phyloP scores from a whole-genome alignment of 2,888 invertebrate genomes.

The Callyntrura sp. region DNA sequence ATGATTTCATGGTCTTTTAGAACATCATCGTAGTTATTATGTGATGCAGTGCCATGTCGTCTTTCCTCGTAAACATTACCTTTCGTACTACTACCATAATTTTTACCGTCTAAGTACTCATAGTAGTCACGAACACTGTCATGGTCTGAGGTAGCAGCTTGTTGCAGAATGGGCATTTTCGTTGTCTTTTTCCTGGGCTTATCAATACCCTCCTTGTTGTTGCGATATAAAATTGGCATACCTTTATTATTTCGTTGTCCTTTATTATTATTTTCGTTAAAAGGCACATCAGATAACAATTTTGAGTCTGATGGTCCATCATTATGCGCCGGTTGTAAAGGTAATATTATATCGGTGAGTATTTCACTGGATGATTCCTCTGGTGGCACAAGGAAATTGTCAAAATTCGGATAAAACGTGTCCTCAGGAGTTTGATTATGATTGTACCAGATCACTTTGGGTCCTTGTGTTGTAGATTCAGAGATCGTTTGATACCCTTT shows the following conservation, averaged over 20 bases:
- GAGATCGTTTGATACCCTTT: slow-evolving; percentile 61
- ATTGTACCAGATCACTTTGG: slow-evolving; percentile 63
- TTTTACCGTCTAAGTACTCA: slow-evolving; percentile 21
- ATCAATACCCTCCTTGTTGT: background rate
- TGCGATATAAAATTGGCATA: background rate
- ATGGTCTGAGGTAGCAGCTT: slow-evolving; percentile 29
- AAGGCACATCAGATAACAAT: background rate
- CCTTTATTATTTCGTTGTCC: slow-evolving; percentile 8
- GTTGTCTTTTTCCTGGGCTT: background rate
- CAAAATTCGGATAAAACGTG: slow-evolving; percentile 66
- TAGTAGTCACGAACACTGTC: slow-evolving; percentile 45
- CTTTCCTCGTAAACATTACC: slow-evolving; percentile 1
- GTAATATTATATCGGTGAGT: slow-evolving; percentile 4
- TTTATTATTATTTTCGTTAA: background rate
- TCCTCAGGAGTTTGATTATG: slow-evolving; percentile 71
- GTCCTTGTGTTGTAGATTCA: slow-evolving; percentile 42
- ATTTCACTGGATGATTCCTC: slow-evolving; percentile 61
- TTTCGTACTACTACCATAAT: slow-evolving; percentile 12
- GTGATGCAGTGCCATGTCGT: background rate
- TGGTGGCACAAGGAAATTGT: slow-evolving; percentile 61
- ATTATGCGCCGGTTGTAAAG: background rate
- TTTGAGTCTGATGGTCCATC: background rate
- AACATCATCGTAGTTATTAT: background rate
- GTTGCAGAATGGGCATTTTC: slow-evolving; percentile 14
- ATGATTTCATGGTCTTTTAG: slow-evolving; percentile 50